Base-by-base conservation (phyloP, 2,113 vertebrate species). In the Lagenorhynchus albirostris region DNA sequence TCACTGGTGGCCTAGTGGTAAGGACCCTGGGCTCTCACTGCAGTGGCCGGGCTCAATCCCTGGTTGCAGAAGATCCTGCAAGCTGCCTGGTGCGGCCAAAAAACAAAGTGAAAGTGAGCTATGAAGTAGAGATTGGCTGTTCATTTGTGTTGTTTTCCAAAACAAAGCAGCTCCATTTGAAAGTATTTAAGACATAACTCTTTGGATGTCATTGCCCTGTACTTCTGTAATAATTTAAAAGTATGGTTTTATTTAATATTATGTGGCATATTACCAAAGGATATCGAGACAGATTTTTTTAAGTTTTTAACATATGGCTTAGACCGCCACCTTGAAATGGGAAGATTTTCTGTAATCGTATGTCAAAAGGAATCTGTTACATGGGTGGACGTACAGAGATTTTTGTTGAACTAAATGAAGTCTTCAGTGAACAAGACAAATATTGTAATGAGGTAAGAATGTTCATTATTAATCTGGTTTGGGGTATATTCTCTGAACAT, bases 151-250 rank as follows among this genome's bases (percentile, higher is more conserved):
- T 83, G 21, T 79, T 96, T 88, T 55, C 44, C 65, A 93, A 86
- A 94, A 90, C n/a, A 73, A 91, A 96, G 25, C 74, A 93, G 13
- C 41, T 67, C 6, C 76, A 26, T 83, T 91, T 95, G n/a, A 26
- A 95, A 95, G 82, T 88, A 31, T 73, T 97, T 96, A 85, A 81
- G 73, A 55, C 20, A 4, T 36, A 93, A 38, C 31, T 95, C 55
- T 92, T 96, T 76, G 50, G 6, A 29, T 86, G 18, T 90, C n/a
- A 92, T 73, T 91, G 26, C 36, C 95, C 20, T 94, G 3, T 94
- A n/a, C 55, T 67, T 86, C 47, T 58, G 0, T 81, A 41, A 50
- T 81, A 74, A 55, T 70, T 95, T 93, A 50, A 91, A 89, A 12
- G 21, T 53, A 63, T 18, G 17, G 3, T 12, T 92, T 94, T 91